Base-by-base conservation (phyloP, 1,140 invertebrate species). In the Hypsibius dujardini region DNA sequence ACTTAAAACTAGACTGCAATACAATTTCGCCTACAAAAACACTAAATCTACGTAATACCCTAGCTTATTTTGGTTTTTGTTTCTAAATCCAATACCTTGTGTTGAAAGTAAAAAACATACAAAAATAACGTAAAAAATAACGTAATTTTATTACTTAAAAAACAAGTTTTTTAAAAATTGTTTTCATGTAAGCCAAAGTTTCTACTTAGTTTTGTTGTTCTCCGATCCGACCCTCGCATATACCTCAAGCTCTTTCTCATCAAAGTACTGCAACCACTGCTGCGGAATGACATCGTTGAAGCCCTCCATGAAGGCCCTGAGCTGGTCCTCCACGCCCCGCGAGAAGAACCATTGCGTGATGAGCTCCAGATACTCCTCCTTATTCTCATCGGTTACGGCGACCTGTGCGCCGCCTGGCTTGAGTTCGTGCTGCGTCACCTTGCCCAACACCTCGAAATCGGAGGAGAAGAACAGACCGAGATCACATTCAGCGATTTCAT, bases 211-310 rank as follows among this genome's bases (percentile, higher is more conserved):
- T 7, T n/a, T 7, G 50, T n/a, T n/a, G 7, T 56, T 7, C n/a
- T 7, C 50, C 7, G 50, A 7, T 56, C 7, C 50, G n/a, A 7
- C 50, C n/a, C 7, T 56, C 50, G 67, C 2, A 50, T 59, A 46
- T 74, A 82, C 80, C 78, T 96, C 92, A 73, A 96, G 80, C 79
- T 96, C 93, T 50, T 92, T 84, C 81, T 96, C 93, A 83, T 96
- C 92, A 81, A 95, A 96, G 81, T 95, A 95, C 80, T 95, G 92
- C 3, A 96, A 81, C 92, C 92, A 96, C 80, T 95, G 90, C 12
- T 95, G 80, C 1, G 93, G 92, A 50, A 96, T 90, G 46, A 96
- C 91, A 82, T 95, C 92, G 78, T 92, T 94, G 79, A 96, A 95
- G 1, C 92, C 92, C 75, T 90, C 88, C 28, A 90, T 79, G 79